phyloP scores from a whole-genome alignment of 2,888 invertebrate species.

The Omphaloscelis lunosa region DNA sequence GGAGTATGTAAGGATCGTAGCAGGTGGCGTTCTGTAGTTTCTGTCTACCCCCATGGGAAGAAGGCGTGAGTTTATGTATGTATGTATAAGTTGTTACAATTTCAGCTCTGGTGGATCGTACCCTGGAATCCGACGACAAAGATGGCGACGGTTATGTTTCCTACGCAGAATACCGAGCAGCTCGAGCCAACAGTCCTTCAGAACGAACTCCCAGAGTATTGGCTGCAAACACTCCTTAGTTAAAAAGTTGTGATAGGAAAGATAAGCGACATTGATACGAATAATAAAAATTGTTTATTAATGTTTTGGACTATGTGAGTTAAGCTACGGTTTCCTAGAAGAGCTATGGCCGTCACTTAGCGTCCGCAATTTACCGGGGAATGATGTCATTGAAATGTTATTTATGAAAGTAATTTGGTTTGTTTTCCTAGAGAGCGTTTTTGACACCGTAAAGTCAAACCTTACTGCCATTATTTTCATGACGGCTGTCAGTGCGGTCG shows the following conservation, averaged over 20 bases:
- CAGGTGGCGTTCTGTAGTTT: too few relatives aligned
- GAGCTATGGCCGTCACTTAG: not conserved
- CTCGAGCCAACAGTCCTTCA: slow-evolving; percentile 73
- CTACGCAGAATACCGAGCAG: slow-evolving; percentile 93
- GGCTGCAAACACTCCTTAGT: slow-evolving; percentile 64
- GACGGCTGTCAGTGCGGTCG: not conserved
- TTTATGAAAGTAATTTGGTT: not conserved
- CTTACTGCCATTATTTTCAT: not conserved
- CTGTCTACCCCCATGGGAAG: too few relatives aligned
- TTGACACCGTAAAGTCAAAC: not conserved
- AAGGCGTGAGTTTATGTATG: too few relatives aligned
- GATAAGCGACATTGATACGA: not conserved
- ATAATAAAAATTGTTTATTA: not conserved
- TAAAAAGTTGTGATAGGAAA: not conserved
- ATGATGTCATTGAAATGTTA: not conserved
- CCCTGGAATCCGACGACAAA: slow-evolving; percentile 95
- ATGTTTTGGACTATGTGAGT: not conserved
- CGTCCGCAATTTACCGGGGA: not conserved
- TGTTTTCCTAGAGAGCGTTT: not conserved
- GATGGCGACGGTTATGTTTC: slow-evolving; percentile 96
- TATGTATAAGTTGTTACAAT: slow-evolving; percentile 20
- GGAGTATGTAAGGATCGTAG: too few relatives aligned
- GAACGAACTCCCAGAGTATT: slow-evolving; percentile 80
- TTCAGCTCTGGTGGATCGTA: slow-evolving; percentile 96
- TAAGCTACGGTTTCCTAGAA: not conserved